A percentile compares a stretch with the other conserved stretches of the same genome.
Evolutionary conservation across 2,888 invertebrate genomes (phyloP).

Genomic region (Drosophila subsilvestris): DNA sequence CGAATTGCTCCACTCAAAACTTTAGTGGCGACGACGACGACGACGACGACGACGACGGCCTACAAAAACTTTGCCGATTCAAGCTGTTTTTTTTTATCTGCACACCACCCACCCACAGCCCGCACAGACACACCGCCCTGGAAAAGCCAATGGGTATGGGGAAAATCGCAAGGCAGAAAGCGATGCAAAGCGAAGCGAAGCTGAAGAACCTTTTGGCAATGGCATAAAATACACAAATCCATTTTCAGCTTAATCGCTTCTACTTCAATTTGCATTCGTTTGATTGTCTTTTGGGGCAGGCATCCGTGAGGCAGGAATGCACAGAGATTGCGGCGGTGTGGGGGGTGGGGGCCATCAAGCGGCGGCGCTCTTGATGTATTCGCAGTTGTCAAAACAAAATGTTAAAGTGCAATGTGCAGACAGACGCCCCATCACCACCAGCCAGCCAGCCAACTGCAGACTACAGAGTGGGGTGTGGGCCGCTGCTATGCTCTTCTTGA

Average conservation of each 20-base stretch:
- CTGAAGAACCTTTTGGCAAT: slow-evolving; percentile 50
- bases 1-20: slow-evolving; percentile 34
- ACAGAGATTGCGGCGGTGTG: no score
- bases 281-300: slow-evolving; percentile 52
- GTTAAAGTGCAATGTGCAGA: slow-evolving; percentile 57
- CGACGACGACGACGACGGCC: slow-evolving; percentile 51
- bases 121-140: not conserved
- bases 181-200: slow-evolving; percentile 12
- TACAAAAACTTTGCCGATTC: slow-evolving; percentile 59
- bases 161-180: not conserved
- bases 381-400: slow-evolving; percentile 66
- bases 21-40: slow-evolving; percentile 51
- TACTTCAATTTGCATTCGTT: slow-evolving; percentile 65
- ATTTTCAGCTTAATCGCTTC: slow-evolving; percentile 66
- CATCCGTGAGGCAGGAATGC: not conserved
- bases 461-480: no score
- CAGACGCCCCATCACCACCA: slow-evolving; percentile 21
- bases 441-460: not conserved
- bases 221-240: slow-evolving; percentile 64
- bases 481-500: not conserved
- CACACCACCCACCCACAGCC: not conserved
- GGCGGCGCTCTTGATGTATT: slow-evolving; percentile 43
- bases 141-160: not conserved
- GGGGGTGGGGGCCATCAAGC: not conserved
- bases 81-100: slow-evolving; percentile 45